phyloP scores from a whole-genome alignment of 2,888 invertebrate species.

The Ashinkailepas kermadecensis region DNA sequence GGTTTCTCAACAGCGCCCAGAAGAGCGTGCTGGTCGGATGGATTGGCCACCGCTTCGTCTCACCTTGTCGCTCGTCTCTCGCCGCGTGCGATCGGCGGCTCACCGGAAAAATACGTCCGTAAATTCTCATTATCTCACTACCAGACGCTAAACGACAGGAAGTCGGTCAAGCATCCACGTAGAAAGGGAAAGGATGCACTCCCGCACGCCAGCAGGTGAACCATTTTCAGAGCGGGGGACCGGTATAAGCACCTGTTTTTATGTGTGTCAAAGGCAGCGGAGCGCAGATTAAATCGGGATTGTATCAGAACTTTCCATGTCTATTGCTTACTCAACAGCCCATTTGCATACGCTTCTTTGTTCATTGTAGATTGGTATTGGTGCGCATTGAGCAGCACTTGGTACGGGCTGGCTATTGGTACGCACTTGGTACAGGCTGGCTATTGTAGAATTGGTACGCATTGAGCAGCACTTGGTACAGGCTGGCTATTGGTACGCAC shows the following conservation, averaged over 20 bases:
- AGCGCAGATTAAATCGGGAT: background rate
- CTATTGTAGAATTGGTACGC: too few species aligned
- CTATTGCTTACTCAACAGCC: background rate
- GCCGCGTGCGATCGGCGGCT: too few species aligned
- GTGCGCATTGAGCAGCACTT: too few species aligned
- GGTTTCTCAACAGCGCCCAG: too few species aligned
- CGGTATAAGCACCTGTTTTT: background rate
- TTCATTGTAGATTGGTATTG: too few species aligned
- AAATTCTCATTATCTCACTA: background rate
- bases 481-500: too few species aligned
- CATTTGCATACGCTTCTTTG: background rate
- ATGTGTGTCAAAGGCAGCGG: background rate
- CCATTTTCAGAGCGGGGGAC: background rate
- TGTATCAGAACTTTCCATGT: background rate
- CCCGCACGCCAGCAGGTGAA: background rate
- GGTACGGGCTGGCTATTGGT: too few species aligned
- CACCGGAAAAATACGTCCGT: background rate
- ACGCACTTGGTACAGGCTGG: too few species aligned
- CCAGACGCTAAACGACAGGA: background rate
- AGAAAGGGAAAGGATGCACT: background rate
- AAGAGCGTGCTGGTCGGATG: too few species aligned
- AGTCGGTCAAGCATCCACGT: background rate
- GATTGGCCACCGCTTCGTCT: too few species aligned
- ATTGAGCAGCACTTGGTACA: too few species aligned
- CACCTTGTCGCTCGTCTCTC: too few species aligned